Evolutionary conservation across 2,888 invertebrate genomes (phyloP).

Genomic region (Cylloceria caligata): DNA sequence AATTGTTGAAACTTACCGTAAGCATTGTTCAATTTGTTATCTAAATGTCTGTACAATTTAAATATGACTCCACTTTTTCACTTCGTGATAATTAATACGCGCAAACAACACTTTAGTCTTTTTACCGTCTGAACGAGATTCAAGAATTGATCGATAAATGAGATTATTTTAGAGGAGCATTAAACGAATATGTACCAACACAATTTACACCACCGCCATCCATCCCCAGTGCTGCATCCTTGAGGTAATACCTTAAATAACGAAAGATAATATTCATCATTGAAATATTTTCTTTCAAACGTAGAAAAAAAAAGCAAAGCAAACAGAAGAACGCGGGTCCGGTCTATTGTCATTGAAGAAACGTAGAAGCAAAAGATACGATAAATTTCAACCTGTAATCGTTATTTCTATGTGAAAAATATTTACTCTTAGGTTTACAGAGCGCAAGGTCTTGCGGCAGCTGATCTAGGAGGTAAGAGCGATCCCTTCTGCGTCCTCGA

Average conservation of each 20-base stretch:
- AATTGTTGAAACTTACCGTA: no score
- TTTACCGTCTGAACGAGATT: no score
- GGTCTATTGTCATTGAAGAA: background rate
- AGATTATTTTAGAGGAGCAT: no score
- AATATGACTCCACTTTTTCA: no score
- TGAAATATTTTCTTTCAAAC: background rate
- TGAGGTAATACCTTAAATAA: background rate
- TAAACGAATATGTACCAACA: no score
- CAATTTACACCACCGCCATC: no score
- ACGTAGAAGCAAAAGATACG: background rate
- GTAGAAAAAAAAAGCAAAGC: background rate
- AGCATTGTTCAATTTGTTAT: no score
- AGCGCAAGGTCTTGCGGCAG: conserved; percentile 94
- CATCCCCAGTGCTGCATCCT: no score
- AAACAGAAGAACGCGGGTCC: background rate
- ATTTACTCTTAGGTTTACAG: conserved; percentile 82
- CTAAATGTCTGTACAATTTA: no score
- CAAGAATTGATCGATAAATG: no score
- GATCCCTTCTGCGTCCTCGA: conserved; percentile 99
- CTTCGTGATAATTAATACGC: no score
- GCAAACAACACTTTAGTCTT: no score
- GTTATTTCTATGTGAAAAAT: conserved; percentile 4
- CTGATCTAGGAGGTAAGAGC: conserved; percentile 98
- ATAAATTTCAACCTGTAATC: background rate
- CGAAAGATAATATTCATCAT: background rate